These are phyloP conservation scores for Tapirus indicus DNA, from an alignment of 2,797 vertebrate genomes.

Conservation along the genomic window DNA sequence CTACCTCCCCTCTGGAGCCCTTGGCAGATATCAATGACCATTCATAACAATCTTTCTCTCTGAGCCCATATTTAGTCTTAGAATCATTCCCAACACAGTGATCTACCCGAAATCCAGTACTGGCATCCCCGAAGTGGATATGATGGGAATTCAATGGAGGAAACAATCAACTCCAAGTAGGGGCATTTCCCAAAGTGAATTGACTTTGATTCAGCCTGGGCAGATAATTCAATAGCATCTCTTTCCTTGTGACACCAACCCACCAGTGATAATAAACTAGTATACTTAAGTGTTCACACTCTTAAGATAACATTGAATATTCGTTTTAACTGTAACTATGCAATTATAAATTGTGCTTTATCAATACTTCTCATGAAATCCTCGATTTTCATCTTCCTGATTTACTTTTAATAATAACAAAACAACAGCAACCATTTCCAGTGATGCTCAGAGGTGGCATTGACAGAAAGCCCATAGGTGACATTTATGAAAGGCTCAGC, in stretches of 20 bases:
- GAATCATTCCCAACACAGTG: neutral
- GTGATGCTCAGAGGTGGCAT: neutral
- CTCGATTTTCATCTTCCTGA: neutral
- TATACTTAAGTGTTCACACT: neutral
- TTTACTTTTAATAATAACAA: neutral
- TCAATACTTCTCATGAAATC: neutral
- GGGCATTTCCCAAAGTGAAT: neutral
- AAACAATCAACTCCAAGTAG: neutral
- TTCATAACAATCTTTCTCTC: neutral
- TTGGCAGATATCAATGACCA: neutral
- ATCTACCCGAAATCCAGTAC: neutral
- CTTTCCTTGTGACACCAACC: constrained; percentile 1
- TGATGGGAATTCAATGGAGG: neutral
- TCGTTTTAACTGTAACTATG: neutral
- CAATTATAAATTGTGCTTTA: neutral
- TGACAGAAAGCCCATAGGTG: neutral
- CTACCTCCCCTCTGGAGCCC: neutral
- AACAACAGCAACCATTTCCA: constrained; percentile 10
- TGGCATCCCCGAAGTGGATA: neutral
- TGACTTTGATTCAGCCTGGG: neutral
- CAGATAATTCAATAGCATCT: neutral
- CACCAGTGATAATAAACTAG: neutral
- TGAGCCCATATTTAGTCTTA: neutral
- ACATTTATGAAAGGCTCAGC: neutral
- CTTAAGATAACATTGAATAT: neutral